These are phyloP conservation scores for Sciaenops ocellatus DNA, from an alignment of 2,797 vertebrate species.

Conservation along the genomic window DNA sequence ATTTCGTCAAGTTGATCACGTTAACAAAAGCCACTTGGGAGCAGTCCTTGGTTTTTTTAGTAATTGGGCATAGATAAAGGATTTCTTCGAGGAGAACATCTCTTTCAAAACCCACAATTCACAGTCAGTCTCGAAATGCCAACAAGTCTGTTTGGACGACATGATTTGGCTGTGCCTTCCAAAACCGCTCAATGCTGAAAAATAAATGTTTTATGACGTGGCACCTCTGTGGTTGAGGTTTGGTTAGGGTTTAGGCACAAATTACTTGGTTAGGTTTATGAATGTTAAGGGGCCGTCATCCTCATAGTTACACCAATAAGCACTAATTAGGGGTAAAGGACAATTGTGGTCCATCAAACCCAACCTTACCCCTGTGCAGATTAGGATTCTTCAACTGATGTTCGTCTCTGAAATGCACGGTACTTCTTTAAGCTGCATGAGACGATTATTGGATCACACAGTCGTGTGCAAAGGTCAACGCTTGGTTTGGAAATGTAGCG, in stretches of 20 bases:
- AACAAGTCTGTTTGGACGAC: neutral
- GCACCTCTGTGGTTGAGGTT: neutral
- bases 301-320: no score
- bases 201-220: neutral
- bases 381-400: no score
- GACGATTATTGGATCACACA: neutral
- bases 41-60: neutral
- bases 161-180: neutral
- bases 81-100: neutral
- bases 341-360: no score
- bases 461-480: neutral
- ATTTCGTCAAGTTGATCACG: neutral
- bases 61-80: neutral
- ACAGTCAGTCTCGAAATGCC: neutral
- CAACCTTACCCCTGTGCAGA: no score
- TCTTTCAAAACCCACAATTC: neutral
- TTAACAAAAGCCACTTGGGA: neutral
- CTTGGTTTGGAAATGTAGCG: neutral
- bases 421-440: neutral
- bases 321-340: no score
- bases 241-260: neutral
- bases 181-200: neutral
- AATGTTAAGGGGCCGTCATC: no score
- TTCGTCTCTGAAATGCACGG: neutral
- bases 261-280: neutral